Percentiles rank a stretch among this genome's conserved stretches.
Evolutionary conservation across 1,140 invertebrate genomes (phyloP).

Genomic region (Drosophila littoralis): DNA sequence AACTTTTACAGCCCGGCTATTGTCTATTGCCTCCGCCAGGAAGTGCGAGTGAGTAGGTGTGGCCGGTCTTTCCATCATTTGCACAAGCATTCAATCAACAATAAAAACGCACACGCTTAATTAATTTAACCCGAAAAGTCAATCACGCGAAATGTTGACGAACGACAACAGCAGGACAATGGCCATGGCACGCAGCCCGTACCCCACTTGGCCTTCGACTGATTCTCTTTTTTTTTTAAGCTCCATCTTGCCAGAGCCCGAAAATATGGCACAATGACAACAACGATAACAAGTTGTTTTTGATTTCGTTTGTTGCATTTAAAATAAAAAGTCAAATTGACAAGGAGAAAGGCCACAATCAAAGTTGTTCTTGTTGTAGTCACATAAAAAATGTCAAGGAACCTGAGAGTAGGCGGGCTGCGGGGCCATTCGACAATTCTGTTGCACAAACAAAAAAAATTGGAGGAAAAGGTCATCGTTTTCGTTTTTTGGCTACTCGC

Average conservation of each 20-base stretch:
- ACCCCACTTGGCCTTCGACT: background rate
- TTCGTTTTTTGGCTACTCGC: conserved; percentile 27
- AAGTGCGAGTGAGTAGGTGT: no score
- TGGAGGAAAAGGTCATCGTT: conserved; percentile 17
- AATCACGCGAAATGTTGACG: conserved; percentile 70
- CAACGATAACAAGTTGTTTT: conserved; percentile 79
- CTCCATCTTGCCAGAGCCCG: background rate
- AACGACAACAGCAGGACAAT: conserved; percentile 42
- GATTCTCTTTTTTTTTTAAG: conserved; percentile 9
- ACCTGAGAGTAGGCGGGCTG: background rate
- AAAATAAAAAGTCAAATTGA: conserved; percentile 67
- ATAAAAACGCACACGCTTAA: conserved; percentile 82
- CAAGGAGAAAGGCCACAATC: conserved; percentile 66
- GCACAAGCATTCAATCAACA: conserved; percentile 69
- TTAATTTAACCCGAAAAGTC: conserved; percentile 80
- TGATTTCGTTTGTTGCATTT: conserved; percentile 69
- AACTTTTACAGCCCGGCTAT: background rate
- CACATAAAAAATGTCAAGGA: conserved; percentile 36
- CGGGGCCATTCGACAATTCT: conserved; percentile 9
- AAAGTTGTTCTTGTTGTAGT: conserved; percentile 37
- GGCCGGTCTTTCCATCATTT: conserved; percentile 16
- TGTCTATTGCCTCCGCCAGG: background rate
- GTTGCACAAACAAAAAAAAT: conserved; percentile 5
- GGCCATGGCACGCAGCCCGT: background rate
- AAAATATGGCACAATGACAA: conserved; percentile 65